Base-by-base conservation (phyloP, 1,140 invertebrate species). In the Zaprionus capensis region DNA sequence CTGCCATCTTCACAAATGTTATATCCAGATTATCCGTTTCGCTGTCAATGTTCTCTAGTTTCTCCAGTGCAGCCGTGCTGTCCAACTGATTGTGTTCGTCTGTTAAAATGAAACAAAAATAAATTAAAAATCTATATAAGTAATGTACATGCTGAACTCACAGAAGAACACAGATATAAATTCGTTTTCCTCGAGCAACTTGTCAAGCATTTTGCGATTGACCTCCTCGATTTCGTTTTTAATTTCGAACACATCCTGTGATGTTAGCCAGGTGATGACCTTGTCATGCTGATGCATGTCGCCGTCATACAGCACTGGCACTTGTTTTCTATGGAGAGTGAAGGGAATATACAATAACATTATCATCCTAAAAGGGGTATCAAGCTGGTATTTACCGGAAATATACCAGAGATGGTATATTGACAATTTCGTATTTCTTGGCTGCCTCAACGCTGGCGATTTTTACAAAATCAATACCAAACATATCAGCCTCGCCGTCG, bases 211-310 rank as follows among this genome's bases (percentile, higher is more conserved):
- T 93, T 98, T 98, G 49, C 96, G 95, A 92, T 98, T 99, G 1
- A 99, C 97, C 93, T 98, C 97, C 93, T 98, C 98, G 87, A 99
- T 99, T 95, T 99, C 98, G 92, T 98, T 98, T 94, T 98, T 98
- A 38, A 98, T 96, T 93, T 98, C 97, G 93, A 99, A 98, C 24
- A 98, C 97, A 93, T 99, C 98, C 92, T 98, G 97, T 14, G 97
- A 98, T 11, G 98, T 98, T 14, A 99, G 93, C 98, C 98, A 99
- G 70, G 96, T 94, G 1, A 98, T 93, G 28, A 98, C 95, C 91
- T 95, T 96, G 55, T 98, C 97, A 57, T 97, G 96, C 92, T 98
- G 97, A 53, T 95, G 95, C 34, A 98, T 92, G 92, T 98, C 97
- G n/a, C 98, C 97, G 78, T 98, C 98, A 84, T 98, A 99, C 7